phyloP scores from a whole-genome alignment of 2,113 vertebrate species.

The Percina caprodes region DNA sequence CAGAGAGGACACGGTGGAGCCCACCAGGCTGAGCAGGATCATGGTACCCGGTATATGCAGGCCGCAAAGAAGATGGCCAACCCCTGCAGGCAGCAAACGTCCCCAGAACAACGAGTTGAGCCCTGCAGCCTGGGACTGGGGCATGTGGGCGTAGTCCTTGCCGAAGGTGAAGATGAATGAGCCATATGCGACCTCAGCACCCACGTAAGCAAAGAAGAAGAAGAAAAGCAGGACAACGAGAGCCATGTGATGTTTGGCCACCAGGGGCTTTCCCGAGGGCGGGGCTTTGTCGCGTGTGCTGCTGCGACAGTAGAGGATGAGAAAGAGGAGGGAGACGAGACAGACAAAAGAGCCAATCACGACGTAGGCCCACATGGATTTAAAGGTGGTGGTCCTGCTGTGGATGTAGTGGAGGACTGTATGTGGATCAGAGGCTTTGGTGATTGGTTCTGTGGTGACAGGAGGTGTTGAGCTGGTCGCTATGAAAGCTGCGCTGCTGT shows the following conservation, averaged over 20 bases:
- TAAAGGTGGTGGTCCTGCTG: constrained; percentile 29
- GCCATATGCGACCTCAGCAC: constrained; percentile 92
- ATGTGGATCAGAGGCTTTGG: background rate
- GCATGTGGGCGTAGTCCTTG: constrained; percentile 82
- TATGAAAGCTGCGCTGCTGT: background rate
- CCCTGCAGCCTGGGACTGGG: constrained; percentile 81
- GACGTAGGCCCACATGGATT: constrained; percentile 89
- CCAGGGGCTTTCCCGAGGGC: constrained; percentile 55
- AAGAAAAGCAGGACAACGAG: constrained; percentile 88
- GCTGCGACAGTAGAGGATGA: constrained; percentile 83
- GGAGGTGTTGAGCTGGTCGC: background rate
- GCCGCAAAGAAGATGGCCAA: constrained; percentile 89
- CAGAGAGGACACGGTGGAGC: constrained; percentile 83
- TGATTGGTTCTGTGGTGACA: background rate
- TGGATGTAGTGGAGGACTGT: background rate
- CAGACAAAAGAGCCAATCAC: constrained; percentile 88
- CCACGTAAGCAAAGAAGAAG: constrained; percentile 95
- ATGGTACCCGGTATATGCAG: constrained; percentile 86
- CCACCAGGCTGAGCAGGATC: constrained; percentile 88
- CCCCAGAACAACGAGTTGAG: constrained; percentile 94
- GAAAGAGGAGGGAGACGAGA: constrained; percentile 84
- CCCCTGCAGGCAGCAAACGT: constrained; percentile 86
- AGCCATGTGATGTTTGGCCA: constrained; percentile 85
- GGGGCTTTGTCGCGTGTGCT: constrained; percentile 66
- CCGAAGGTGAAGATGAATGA: constrained; percentile 92